A percentile compares a stretch with the other conserved stretches of the same genome.
Evolutionary conservation across 1,140 invertebrate genomes (phyloP).

Genomic region (Amyelois transitella): DNA sequence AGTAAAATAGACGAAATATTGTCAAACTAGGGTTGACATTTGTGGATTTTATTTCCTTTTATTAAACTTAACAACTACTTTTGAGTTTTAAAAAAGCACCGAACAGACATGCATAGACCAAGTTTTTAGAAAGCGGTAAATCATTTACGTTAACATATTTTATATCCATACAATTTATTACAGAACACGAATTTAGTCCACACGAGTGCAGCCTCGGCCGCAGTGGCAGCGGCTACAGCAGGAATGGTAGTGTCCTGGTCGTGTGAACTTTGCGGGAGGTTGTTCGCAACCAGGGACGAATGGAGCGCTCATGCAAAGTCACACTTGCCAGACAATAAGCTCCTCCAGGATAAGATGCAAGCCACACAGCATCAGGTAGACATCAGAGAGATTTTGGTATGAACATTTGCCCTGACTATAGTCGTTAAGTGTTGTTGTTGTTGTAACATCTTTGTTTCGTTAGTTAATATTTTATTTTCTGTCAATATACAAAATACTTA

Average conservation of each 20-base stretch:
- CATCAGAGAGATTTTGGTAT: neutral
- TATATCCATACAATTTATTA: neutral
- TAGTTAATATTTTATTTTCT: neutral
- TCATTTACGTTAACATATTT: neutral
- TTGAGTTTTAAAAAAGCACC: too few species aligned
- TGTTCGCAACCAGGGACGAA: conserved; percentile 81
- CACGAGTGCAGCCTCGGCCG: conserved; percentile 65
- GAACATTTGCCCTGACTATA: neutral
- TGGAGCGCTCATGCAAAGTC: conserved; percentile 84
- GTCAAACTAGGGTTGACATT: too few species aligned
- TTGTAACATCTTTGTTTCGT: neutral
- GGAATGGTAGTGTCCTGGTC: conserved; percentile 78
- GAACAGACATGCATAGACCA: too few species aligned
- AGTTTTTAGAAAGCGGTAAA: too few species aligned
- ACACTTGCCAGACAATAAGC: conserved; percentile 76
- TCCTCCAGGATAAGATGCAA: conserved; percentile 72
- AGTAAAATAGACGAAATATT: too few species aligned
- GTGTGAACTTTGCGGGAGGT: conserved; percentile 82
- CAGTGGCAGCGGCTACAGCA: conserved; percentile 65
- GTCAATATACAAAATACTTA: too few species aligned
- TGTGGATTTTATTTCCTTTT: too few species aligned
- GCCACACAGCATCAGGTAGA: conserved; percentile 63
- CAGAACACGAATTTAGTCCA: conserved; percentile 61
- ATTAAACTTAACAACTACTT: too few species aligned
- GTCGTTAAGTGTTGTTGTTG: neutral